Percentiles rank a stretch among this genome's conserved stretches.
Evolutionary conservation across 2,888 invertebrate species (phyloP).

Genomic region (Apomyelois bistriatella): DNA sequence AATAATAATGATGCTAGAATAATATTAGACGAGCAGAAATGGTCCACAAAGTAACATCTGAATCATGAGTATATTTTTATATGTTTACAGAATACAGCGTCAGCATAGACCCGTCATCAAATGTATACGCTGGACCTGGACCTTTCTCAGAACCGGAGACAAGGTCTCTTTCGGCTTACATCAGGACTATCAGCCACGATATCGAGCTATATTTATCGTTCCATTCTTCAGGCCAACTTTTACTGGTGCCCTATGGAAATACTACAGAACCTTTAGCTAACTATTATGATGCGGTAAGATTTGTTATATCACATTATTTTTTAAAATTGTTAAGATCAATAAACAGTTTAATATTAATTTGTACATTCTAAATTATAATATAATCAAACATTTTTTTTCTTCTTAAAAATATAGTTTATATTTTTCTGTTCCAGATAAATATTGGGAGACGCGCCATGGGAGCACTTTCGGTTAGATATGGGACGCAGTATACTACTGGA

Average conservation of each 20-base stretch:
- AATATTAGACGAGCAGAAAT: no score
- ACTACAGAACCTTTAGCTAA: conserved; percentile 78
- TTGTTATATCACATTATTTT: not conserved
- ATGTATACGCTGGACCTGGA: conserved; percentile 82
- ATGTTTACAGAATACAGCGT: conserved; percentile 67
- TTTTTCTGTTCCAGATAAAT: conserved; percentile 39
- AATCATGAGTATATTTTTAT: conserved; percentile 10
- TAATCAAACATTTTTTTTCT: no score
- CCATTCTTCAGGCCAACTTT: conserved; percentile 86
- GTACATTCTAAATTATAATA: no score
- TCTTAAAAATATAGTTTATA: no score
- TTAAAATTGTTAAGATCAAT: not conserved
- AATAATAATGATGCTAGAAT: no score
- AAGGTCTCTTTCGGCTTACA: conserved; percentile 72
- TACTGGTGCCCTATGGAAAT: conserved; percentile 86
- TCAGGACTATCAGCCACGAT: conserved; percentile 64
- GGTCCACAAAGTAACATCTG: not conserved
- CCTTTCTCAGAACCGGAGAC: conserved; percentile 87
- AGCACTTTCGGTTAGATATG: conserved; percentile 66
- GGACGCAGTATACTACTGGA: conserved; percentile 72
- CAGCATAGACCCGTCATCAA: conserved; percentile 77
- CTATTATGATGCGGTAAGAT: conserved; percentile 78
- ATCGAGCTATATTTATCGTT: conserved; percentile 84
- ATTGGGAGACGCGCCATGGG: conserved; percentile 73
- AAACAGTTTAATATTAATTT: no score